Evolutionary conservation across 2,797 vertebrate genomes (phyloP).

Genomic region (Fundulus diaphanus): DNA sequence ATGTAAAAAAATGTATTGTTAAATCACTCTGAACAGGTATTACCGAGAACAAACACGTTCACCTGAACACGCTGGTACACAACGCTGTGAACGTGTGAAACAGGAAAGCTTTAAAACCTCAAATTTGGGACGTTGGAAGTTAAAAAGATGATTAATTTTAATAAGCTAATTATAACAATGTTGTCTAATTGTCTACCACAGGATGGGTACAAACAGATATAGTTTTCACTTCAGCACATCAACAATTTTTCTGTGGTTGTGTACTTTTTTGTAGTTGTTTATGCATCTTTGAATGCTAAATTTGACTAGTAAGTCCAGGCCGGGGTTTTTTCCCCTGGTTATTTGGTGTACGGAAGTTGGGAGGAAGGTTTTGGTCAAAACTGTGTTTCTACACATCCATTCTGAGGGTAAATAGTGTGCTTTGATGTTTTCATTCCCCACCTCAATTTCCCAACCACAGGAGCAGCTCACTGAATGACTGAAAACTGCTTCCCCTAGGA

Average conservation of each 20-base stretch:
- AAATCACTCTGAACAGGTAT: background rate
- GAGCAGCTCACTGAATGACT: conserved; percentile 56
- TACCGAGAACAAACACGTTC: background rate
- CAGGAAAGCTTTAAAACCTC: background rate
- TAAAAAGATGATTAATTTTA: background rate
- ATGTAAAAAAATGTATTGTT: too few species aligned
- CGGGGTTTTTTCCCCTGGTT: background rate
- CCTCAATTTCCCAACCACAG: conserved; percentile 38
- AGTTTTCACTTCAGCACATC: background rate
- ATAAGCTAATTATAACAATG: background rate
- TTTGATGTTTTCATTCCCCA: conserved; percentile 51
- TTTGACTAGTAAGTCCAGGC: background rate
- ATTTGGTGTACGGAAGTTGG: background rate
- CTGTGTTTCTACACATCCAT: conserved; percentile 2
- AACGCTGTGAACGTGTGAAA: background rate
- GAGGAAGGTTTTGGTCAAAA: conserved; percentile 13
- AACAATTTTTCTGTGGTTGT: background rate
- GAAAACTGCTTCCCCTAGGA: conserved; percentile 60
- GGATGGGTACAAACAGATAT: background rate
- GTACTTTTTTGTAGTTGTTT: background rate
- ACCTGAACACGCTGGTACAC: background rate
- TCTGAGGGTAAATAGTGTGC: conserved; percentile 37
- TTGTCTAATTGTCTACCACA: background rate
- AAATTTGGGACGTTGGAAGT: background rate
- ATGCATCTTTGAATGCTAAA: background rate